Base-by-base conservation (phyloP, 2,113 vertebrate species). In the Tachycineta bicolor region DNA sequence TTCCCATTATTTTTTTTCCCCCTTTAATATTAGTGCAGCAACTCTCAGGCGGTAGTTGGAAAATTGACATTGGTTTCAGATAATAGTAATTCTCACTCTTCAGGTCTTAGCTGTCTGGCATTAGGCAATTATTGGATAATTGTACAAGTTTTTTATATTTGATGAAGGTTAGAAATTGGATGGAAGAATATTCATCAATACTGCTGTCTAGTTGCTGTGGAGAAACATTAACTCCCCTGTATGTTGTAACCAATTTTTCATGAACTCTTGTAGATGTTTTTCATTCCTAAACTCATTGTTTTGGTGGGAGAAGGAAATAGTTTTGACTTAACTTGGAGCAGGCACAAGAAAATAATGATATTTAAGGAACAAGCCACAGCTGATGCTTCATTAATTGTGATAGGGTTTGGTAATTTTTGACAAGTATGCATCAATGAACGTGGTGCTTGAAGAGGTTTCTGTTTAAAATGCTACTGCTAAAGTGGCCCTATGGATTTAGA, bases 181-280 rank as follows among this genome's bases (percentile, higher is more conserved):
- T 6, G 10, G 71, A 74, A 41, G 33, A 67, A 4, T 50, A 74
- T 81, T 64, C 8, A 31, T 87, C 31, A 68, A 6, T 64, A 55
- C 29, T 53, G 24, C 44, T 83, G 0, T 78, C 19, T 47, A 3
- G 7, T 71, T 81, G 76, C 53, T 71, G 58, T 64, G 41, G 68
- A 81, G 49, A 82, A 78, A 44, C 50, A 56, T 80, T 39, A 59
- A 22, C 20, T 81, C 41, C 60, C 14, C 56, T 41, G 16, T n/a
- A 25, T 56, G 17, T 63, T 86, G 11, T 23, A 67, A 64, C 13
- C 22, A 78, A 21, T 29, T 70, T 86, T 55, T 59, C 20, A 13
- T 73, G 90, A 90, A 47, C 46, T 63, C 81, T 76, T 89, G 47
- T 65, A 90, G 59, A 70, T 93, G 56, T 77, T 77, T 88, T 78